Evolutionary conservation across 2,888 invertebrate species (phyloP), one percentile per base, ranked within the genome.

Genomic region (Eledona agricola): DNA sequence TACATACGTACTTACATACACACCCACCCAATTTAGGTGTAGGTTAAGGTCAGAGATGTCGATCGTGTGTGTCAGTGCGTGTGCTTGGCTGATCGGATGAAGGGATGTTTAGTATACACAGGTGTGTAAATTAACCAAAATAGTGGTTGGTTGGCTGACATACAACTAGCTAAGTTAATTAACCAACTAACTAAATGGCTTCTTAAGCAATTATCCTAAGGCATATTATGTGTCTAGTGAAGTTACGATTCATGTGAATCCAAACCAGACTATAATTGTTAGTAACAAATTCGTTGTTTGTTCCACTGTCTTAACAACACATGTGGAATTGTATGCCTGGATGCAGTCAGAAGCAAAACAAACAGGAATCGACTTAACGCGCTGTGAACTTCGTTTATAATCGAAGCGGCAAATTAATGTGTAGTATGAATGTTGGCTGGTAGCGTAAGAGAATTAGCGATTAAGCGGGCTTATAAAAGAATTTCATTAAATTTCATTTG

Each of bases 161-260:
- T 62, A 69, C 63, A 66, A 63, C 67, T 67, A 66, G 65, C 65
- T 67, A 70, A 69, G 67, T 67, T 69, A 69, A 69, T 71, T 70
- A 72, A 67, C 67, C 65, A 67, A 66, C 67, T 67, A 71, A 68
- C 69, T 70, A 70, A 72, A 72, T 71, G 71, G 71, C 70, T 72
- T 72, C 72, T 73, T 71, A 69, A 70, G 70, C 72, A 73, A 73
- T 73, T 72, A 72, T 70, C 73, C 70, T 60, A 65, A 66, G 73
- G 73, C 70, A 64, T 66, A 71, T 70, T 70, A 70, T 69, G 57
- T 67, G 69, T 69, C 70, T 71, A 64, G 68, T 58, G 56, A 66
- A 68, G 50, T 69, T 69, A 69, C 67, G 66, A 67, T 64, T 64
- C 64, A 67, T 66, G 64, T 65, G 65, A 66, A 65, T 63, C 62